These are phyloP conservation scores for Amorpha juglandis DNA, from an alignment of 2,888 invertebrate species.

Conservation along the genomic window DNA sequence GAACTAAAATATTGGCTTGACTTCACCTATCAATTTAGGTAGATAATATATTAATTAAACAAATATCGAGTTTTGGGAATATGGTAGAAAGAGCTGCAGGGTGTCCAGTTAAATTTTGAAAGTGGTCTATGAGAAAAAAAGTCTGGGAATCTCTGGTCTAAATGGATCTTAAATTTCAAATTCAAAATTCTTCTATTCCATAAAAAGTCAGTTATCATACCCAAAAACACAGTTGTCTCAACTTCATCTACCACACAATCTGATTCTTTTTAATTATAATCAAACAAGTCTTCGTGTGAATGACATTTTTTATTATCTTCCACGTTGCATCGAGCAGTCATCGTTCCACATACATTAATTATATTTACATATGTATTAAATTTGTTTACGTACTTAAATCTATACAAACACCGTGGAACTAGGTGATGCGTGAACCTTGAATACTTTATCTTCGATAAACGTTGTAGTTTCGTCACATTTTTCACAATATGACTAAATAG, in stretches of 20 bases:
- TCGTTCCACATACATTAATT: conserved; percentile 13
- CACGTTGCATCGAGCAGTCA: conserved; percentile 8
- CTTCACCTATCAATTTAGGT: too few relatives aligned
- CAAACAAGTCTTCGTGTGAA: conserved; percentile 4
- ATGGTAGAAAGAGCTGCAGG: too few relatives aligned
- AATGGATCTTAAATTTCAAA: too few relatives aligned
- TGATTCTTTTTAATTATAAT: neutral
- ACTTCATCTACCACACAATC: neutral
- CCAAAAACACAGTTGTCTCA: too few relatives aligned
- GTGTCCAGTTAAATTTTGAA: too few relatives aligned
- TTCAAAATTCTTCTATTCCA: too few relatives aligned
- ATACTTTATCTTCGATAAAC: conserved; percentile 10
- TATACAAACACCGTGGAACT: conserved; percentile 1
- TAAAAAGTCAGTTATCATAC: too few relatives aligned
- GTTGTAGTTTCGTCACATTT: conserved; percentile 12
- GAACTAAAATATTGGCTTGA: too few relatives aligned
- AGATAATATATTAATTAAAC: too few relatives aligned
- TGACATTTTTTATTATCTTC: conserved; percentile 7
- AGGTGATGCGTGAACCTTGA: conserved; percentile 12
- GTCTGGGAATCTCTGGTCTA: too few relatives aligned
- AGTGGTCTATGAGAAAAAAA: too few relatives aligned
- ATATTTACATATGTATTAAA: conserved; percentile 11
- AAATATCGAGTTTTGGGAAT: too few relatives aligned
- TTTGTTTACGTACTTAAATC: neutral
- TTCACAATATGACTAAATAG: neutral